These are phyloP conservation scores for Alexandromys fortis DNA, from an alignment of 2,113 vertebrate species.

Conservation along the genomic window DNA sequence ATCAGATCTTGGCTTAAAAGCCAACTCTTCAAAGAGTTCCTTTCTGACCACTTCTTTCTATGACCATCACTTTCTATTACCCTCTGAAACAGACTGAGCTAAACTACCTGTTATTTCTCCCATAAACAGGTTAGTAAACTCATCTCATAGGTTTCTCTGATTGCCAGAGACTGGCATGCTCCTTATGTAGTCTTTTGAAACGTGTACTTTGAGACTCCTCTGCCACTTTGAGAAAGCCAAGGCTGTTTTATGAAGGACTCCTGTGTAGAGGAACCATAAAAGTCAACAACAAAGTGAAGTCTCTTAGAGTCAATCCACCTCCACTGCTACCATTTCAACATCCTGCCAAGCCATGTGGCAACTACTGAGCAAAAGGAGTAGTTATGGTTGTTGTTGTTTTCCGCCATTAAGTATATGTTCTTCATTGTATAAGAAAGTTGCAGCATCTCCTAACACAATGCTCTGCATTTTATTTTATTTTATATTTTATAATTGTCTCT, in stretches of 20 bases:
- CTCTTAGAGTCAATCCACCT: background rate
- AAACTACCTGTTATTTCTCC: background rate
- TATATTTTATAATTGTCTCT: background rate
- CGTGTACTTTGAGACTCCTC: background rate
- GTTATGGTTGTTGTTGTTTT: background rate
- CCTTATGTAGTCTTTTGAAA: background rate
- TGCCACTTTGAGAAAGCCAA: background rate
- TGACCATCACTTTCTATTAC: background rate
- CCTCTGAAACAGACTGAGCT: background rate
- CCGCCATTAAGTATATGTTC: background rate
- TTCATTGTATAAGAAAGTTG: background rate
- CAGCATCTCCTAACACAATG: background rate
- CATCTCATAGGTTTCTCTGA: background rate
- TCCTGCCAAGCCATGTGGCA: background rate
- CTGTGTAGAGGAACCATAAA: background rate
- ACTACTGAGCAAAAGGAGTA: background rate
- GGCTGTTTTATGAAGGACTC: background rate
- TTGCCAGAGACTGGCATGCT: background rate
- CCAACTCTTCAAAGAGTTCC: background rate
- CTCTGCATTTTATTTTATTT: background rate
- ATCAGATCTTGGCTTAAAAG: background rate
- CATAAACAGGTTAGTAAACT: background rate
- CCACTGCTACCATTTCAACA: background rate
- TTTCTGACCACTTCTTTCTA: background rate
- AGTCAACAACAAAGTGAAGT: background rate